phyloP scores from a whole-genome alignment of 2,888 invertebrate genomes.

The Ophion obscuratus region DNA sequence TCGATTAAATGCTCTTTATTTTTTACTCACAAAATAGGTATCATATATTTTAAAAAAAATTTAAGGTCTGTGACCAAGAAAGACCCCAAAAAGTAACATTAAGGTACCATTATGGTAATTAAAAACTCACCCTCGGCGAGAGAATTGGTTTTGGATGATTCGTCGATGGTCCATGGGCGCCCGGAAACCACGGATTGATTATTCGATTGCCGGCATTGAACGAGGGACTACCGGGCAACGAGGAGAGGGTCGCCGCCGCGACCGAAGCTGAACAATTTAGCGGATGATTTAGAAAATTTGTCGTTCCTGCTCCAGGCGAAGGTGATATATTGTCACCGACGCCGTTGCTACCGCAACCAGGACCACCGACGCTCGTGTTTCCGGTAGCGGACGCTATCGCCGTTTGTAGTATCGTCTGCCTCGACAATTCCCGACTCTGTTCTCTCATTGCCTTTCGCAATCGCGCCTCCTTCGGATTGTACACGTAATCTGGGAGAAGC shows the following conservation, averaged over 20 bases:
- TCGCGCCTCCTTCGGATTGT: constrained; percentile 88
- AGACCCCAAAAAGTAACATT: neutral
- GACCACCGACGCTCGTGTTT: constrained; percentile 62
- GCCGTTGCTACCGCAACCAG: constrained; percentile 39
- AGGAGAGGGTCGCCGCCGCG: constrained; percentile 62
- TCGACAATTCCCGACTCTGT: constrained; percentile 81
- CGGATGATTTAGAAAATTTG: constrained; percentile 69
- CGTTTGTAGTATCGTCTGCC: constrained; percentile 80
- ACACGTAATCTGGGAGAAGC: constrained; percentile 86
- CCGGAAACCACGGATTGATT: constrained; percentile 79
- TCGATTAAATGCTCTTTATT: too few species aligned
- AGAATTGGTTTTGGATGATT: constrained; percentile 77
- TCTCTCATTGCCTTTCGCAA: constrained; percentile 87
- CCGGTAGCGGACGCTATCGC: constrained; percentile 74
- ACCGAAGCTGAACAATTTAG: constrained; percentile 65
- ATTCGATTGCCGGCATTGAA: constrained; percentile 73
- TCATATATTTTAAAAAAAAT: too few species aligned
- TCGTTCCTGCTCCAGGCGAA: constrained; percentile 57
- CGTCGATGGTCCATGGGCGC: constrained; percentile 73
- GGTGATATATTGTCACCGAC: constrained; percentile 53
- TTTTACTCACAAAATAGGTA: too few species aligned
- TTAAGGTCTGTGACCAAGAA: neutral
- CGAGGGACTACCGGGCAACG: constrained; percentile 67
- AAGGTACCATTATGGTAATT: neutral
- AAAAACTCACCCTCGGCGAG: constrained; percentile 75